These are phyloP conservation scores for Beroe forskalii DNA, from an alignment of 37 sponge, comb jelly and placozoan genomes.

Conservation along the genomic window DNA sequence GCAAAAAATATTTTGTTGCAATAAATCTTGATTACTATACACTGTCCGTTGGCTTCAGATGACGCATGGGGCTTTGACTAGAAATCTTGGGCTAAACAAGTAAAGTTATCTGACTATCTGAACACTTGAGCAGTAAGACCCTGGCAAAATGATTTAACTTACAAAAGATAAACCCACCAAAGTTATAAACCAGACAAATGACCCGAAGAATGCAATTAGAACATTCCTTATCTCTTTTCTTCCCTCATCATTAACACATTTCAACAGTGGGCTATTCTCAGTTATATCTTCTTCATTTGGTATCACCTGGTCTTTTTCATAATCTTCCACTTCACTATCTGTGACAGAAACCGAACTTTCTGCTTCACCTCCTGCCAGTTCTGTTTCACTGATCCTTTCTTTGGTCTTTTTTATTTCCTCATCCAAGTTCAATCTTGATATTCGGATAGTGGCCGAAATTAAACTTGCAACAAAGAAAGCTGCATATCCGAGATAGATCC, in stretches of 20 bases:
- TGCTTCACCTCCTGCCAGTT: neutral
- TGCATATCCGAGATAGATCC: neutral
- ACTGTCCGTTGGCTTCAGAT: too few relatives aligned
- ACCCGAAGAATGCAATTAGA: neutral
- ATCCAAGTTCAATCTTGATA: neutral
- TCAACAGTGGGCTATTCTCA: neutral
- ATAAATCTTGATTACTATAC: too few relatives aligned
- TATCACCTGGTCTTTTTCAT: neutral
- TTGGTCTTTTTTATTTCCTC: neutral
- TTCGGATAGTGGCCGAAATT: neutral
- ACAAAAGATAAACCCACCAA: neutral
- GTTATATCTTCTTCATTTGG: neutral
- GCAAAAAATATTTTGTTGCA: too few relatives aligned
- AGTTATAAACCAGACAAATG: neutral
- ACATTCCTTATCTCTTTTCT: conserved; percentile 12
- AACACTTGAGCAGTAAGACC: too few relatives aligned
- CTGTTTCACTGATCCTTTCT: neutral
- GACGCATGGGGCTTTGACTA: too few relatives aligned
- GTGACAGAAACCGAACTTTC: neutral
- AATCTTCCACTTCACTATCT: too few relatives aligned
- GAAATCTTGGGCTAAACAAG: too few relatives aligned
- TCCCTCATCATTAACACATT: neutral
- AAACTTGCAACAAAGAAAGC: neutral
- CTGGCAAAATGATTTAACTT: too few relatives aligned
- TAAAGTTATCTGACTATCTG: too few relatives aligned